These are phyloP conservation scores for Icerya purchasi DNA, from an alignment of 2,888 invertebrate species.

Conservation along the genomic window DNA sequence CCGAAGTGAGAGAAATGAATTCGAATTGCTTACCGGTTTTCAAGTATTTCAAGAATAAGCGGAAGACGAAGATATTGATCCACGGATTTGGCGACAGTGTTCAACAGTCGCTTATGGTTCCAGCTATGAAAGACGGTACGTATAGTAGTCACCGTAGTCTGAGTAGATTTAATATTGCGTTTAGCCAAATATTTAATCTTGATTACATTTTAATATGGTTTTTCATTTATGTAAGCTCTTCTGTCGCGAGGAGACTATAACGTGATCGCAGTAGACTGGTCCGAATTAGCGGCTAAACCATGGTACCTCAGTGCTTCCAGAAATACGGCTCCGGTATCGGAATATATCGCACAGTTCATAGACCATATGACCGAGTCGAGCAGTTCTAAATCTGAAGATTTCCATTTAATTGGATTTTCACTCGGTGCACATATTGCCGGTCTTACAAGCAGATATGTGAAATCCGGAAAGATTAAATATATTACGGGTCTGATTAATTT, in stretches of 20 bases:
- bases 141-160: not conserved
- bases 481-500: too few species aligned
- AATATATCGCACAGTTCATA: slow-evolving; percentile 26
- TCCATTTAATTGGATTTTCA: slow-evolving; percentile 30
- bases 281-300: slow-evolving; percentile 24
- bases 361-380: slow-evolving; percentile 26
- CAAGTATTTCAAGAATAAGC: slow-evolving; percentile 19
- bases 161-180: not conserved
- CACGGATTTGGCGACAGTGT: slow-evolving; percentile 22
- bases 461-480: slow-evolving; percentile 32
- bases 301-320: slow-evolving; percentile 25
- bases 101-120: slow-evolving; percentile 21
- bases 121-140: slow-evolving; percentile 21
- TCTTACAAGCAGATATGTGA: slow-evolving; percentile 34
- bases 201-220: not conserved
- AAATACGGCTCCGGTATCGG: slow-evolving; percentile 26
- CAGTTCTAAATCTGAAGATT: slow-evolving; percentile 22
- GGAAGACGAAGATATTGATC: slow-evolving; percentile 21
- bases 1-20: slow-evolving; percentile 19
- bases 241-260: slow-evolving; percentile 22
- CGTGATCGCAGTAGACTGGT: slow-evolving; percentile 30
- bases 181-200: not conserved
- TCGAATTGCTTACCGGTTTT: slow-evolving; percentile 19
- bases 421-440: slow-evolving; percentile 34
- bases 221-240: slow-evolving; percentile 17